These are phyloP conservation scores for Vultur gryphus DNA, from an alignment of 2,797 vertebrate genomes.

Conservation along the genomic window DNA sequence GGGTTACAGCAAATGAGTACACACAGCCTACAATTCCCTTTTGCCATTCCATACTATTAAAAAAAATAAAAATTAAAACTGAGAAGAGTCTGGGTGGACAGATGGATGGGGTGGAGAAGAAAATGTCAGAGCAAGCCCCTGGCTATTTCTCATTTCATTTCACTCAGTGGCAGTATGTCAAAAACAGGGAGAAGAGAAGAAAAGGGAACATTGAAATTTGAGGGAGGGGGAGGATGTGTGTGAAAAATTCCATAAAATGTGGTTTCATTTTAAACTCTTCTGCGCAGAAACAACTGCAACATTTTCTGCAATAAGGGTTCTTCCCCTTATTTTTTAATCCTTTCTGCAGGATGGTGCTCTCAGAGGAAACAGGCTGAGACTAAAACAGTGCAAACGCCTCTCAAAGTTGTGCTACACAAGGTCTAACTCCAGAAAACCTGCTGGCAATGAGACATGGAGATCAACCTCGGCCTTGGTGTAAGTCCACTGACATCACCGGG, in stretches of 20 bases:
- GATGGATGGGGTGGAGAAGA: conserved; percentile 19
- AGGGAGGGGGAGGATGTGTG: not conserved
- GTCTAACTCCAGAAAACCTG: not conserved
- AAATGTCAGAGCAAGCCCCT: conserved; percentile 62
- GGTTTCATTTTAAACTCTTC: conserved; percentile 32
- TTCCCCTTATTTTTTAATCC: not conserved
- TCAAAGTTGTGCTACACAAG: not conserved
- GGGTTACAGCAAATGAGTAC: not conserved
- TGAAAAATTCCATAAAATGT: conserved; percentile 38
- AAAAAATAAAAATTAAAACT: not conserved
- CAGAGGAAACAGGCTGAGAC: not conserved
- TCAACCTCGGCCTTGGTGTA: not conserved
- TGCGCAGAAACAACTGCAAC: not conserved
- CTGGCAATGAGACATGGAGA: not conserved
- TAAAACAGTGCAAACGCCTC: not conserved
- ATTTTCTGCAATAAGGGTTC: not conserved
- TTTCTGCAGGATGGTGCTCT: not conserved
- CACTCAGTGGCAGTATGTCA: conserved; percentile 19
- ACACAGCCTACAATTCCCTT: not conserved
- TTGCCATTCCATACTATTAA: not conserved
- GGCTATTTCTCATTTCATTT: conserved; percentile 57
- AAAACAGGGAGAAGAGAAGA: conserved; percentile 23
- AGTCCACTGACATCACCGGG: not conserved
- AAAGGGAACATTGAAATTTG: conserved; percentile 41
- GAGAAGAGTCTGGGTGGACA: conserved; percentile 10